A percentile compares a stretch with the other conserved stretches of the same genome.
Evolutionary conservation across 2,113 vertebrate genomes (phyloP).

Genomic region (Bubo scandiacus): DNA sequence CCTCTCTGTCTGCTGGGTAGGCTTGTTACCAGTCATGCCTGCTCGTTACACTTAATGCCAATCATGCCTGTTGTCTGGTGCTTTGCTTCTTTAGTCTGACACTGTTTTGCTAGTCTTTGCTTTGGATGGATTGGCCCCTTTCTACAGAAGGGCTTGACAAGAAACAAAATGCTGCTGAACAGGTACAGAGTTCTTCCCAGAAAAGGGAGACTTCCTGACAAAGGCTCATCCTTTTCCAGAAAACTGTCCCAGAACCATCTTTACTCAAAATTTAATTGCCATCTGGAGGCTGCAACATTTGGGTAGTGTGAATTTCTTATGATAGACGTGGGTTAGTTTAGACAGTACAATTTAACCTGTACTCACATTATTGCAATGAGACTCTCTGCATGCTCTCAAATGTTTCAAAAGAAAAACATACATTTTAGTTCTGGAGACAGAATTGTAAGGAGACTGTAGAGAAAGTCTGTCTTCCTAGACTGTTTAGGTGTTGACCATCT

Average conservation of each 20-base stretch:
- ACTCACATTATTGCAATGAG: too few relatives aligned
- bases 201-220: background rate
- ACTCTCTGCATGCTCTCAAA: rapidly evolving
- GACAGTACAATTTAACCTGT: background rate
- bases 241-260: background rate
- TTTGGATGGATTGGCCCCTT: background rate
- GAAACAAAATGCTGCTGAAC: background rate
- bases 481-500: background rate
- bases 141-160: background rate
- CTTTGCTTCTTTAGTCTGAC: background rate
- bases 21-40: background rate
- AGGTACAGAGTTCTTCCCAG: background rate
- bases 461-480: background rate
- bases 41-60: background rate
- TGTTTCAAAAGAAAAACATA: rapidly evolving
- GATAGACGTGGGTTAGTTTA: background rate
- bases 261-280: background rate
- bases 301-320: background rate
- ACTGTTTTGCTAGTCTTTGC: background rate
- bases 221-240: background rate
- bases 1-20: background rate
- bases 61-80: background rate
- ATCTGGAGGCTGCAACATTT: background rate
- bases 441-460: background rate
- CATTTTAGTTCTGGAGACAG: background rate